These are phyloP conservation scores for Corythaixoides concolor DNA, from an alignment of 2,113 vertebrate species.

Conservation along the genomic window DNA sequence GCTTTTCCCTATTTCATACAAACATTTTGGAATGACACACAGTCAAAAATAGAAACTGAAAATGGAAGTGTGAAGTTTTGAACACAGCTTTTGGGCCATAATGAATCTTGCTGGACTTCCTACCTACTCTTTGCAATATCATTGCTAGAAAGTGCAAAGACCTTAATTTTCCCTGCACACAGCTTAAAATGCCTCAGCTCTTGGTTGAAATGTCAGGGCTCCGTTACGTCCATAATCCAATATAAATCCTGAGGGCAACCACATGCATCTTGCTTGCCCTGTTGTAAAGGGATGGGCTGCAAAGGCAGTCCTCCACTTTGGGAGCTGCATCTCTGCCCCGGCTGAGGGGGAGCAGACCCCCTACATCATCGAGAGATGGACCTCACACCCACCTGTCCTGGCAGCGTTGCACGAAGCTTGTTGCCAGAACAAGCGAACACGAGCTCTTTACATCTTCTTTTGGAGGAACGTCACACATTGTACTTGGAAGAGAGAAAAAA, in stretches of 20 bases:
- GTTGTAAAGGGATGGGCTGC: background rate
- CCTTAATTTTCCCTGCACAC: background rate
- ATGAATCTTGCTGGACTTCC: background rate
- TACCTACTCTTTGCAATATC: background rate
- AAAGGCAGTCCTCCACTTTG: background rate
- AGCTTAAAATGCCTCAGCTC: background rate
- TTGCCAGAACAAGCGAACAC: background rate
- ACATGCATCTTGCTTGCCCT: background rate
- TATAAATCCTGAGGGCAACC: background rate
- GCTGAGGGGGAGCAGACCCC: background rate
- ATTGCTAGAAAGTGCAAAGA: background rate
- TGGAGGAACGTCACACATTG: background rate
- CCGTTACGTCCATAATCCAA: background rate
- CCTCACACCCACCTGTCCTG: background rate
- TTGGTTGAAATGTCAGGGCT: background rate
- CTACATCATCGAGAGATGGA: accelerated
- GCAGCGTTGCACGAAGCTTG: accelerated
- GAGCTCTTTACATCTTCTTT: background rate
- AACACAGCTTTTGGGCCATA: background rate
- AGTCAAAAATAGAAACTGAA: background rate
- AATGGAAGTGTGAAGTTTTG: background rate
- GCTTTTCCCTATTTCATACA: background rate
- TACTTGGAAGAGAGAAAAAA: background rate
- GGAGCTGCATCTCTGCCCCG: background rate
- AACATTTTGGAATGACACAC: background rate